phyloP scores from a whole-genome alignment of 2,113 vertebrate species.

The Rhabdomys dilectus region DNA sequence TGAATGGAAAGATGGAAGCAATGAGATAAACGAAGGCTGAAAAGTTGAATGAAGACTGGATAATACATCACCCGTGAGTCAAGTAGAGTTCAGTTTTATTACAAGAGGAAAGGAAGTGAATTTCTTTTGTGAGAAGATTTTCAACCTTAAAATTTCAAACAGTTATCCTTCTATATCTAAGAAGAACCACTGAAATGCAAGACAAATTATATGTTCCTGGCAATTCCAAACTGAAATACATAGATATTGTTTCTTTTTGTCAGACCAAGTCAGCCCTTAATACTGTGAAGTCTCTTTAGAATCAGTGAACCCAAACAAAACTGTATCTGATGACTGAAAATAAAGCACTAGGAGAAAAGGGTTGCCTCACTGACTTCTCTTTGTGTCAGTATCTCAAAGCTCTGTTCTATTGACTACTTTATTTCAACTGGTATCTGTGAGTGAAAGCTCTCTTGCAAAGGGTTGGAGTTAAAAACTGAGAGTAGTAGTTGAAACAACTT shows the following conservation, averaged over 20 bases:
- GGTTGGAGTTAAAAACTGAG: neutral
- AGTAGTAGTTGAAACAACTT: neutral
- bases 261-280: neutral
- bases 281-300: slow-evolving; percentile 6
- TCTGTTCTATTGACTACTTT: neutral
- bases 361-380: neutral
- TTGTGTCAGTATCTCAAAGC: slow-evolving; percentile 30
- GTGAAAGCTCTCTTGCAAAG: neutral
- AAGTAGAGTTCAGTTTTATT: neutral
- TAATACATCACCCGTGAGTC: neutral
- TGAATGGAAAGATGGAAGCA: too few species aligned
- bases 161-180: neutral
- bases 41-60: neutral
- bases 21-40: neutral
- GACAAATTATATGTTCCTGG: neutral
- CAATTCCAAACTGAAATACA: neutral
- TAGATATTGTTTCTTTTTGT: neutral
- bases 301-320: neutral
- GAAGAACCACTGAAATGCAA: neutral
- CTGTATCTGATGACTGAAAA: slow-evolving; percentile 8
- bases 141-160: neutral
- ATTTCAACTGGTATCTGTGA: neutral
- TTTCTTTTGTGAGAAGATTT: slow-evolving; percentile 34
- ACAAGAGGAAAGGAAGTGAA: neutral
- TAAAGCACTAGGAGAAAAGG: neutral